phyloP scores from a whole-genome alignment of 2,888 invertebrate genomes.

The Mantis religiosa region DNA sequence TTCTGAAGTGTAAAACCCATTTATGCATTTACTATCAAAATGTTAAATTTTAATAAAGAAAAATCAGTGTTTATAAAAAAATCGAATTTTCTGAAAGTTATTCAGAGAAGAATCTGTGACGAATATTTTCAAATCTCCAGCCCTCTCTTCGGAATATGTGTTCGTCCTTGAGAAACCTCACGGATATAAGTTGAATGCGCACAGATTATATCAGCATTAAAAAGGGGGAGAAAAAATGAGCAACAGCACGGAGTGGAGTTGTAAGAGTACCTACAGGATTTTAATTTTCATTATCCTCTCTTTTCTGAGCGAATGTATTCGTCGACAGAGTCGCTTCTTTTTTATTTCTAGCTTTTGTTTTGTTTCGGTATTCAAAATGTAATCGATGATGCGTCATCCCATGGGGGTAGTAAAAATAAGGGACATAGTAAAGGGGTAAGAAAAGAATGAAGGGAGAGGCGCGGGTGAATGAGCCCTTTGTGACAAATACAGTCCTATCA shows the following conservation, averaged over 20 bases:
- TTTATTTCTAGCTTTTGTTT: constrained; percentile 1
- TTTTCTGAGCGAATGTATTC: constrained; percentile 23
- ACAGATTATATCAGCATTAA: not conserved
- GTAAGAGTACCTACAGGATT: constrained; percentile 19
- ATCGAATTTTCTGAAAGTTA: too few relatives aligned
- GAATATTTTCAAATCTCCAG: too few relatives aligned
- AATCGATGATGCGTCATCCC: constrained; percentile 30
- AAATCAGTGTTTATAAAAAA: too few relatives aligned
- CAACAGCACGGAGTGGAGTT: not conserved
- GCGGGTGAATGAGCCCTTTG: not conserved
- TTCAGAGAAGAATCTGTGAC: too few relatives aligned
- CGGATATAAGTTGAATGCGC: not conserved
- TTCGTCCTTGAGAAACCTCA: too few relatives aligned
- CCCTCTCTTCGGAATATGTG: too few relatives aligned
- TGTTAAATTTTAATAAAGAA: too few relatives aligned
- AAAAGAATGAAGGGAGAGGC: not conserved
- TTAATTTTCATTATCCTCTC: constrained; percentile 29
- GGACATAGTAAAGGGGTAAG: constrained; percentile 15
- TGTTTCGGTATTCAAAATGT: constrained; percentile 21
- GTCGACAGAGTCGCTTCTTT: not conserved
- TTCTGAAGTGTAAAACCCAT: too few relatives aligned
- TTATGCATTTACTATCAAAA: too few relatives aligned
- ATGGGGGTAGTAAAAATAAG: constrained; percentile 28
- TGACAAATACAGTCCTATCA: not conserved
- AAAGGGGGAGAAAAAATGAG: not conserved